Evolutionary conservation across 23 tunicate species (phyloP).

Genomic region (Pegea sp.): DNA sequence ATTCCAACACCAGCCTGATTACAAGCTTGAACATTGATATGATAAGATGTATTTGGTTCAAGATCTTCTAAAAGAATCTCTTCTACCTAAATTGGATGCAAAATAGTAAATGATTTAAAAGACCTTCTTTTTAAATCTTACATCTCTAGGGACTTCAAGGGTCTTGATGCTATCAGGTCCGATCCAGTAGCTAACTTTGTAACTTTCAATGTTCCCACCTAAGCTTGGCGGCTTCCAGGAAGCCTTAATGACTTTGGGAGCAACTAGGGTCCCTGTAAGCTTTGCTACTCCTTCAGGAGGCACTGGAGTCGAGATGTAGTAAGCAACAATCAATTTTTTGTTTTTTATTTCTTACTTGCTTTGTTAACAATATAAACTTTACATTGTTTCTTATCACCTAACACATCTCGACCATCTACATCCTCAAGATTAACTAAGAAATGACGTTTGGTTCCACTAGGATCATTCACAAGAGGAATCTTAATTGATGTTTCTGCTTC

Average conservation of each 20-base stretch:
- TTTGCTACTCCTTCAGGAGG: slow-evolving; percentile 59
- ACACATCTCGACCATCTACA: slow-evolving; percentile 58
- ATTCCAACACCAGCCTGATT: slow-evolving; percentile 83
- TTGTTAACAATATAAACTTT: slow-evolving; percentile 58
- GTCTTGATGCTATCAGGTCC: slow-evolving; percentile 66
- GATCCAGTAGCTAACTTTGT: slow-evolving; percentile 71
- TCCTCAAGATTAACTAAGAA: slow-evolving; percentile 38
- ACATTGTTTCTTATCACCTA: slow-evolving; percentile 42
- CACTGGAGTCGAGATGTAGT: slow-evolving; percentile 5
- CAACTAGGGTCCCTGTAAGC: slow-evolving; percentile 34
- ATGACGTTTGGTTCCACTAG: slow-evolving; percentile 58
- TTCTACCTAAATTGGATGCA: slow-evolving; percentile 4
- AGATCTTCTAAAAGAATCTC: slow-evolving; percentile 26
- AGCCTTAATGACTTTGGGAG: slow-evolving; percentile 30
- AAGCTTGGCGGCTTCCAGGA: slow-evolving; percentile 46
- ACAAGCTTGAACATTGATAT: slow-evolving; percentile 46
- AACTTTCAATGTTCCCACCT: slow-evolving; percentile 46
- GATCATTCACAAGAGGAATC: slow-evolving; percentile 67
- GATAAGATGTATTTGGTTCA: slow-evolving; percentile 53
- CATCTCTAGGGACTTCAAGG: slow-evolving; percentile 32
- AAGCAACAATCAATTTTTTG: too few species aligned
- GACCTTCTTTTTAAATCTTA: slow-evolving; percentile 7
- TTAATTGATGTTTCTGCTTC: slow-evolving; percentile 52
- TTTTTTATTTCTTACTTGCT: slow-evolving; percentile 87
- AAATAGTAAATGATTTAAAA: neutral